Base-by-base conservation (phyloP, 2,888 invertebrate species). In the Sisyra nigra region DNA sequence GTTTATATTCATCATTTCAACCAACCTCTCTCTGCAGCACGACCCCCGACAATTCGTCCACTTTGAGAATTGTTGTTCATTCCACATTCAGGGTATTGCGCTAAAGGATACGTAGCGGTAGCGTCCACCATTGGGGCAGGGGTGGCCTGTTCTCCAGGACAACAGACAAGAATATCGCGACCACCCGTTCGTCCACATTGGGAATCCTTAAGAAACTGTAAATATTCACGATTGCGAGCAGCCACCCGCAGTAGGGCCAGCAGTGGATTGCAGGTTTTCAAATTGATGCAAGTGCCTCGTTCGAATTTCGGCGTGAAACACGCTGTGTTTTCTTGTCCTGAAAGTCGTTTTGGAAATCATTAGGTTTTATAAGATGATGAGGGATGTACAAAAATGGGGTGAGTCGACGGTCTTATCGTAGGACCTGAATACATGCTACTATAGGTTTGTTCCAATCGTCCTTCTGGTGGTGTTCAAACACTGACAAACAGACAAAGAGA, bases 191-290 rank as follows among this genome's bases (percentile, higher is more conserved):
- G 31, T 13, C 40, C 40, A 30, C 40, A 40, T 31, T 31, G 15
- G 4, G 40, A 40, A 14, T 31, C 11, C 15, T 18, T 29, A 9
- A 40, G 9, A 13, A 31, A 29, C 15, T 40, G 10, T 3, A 13
- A 14, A 30, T 30, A 15, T 10, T 8, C 15, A 8, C 30, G 15
- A 13, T 40, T 40, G 6, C 19, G 30, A 10, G 13, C 14, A 31
- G 10, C 11, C 13, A 13, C 2, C 11, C 10, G 14, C 14, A 40
- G 10, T 11, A 29, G 7, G 1, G 17, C 13, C 1, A 40, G 5
- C 3, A 40, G 15, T 13, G 40, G 40, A 15, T 17, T 6, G 17
- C 40, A 40, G n/a, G 13, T 15, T 30, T 40, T 40, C 6, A 40
- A 13, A 2, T 9, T 30, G 8, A 40, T 40, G 6, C 40, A 40